Evolutionary conservation across 1,140 invertebrate species (phyloP), one percentile per base, ranked within the genome.

Genomic region (Ganaspis sp.): DNA sequence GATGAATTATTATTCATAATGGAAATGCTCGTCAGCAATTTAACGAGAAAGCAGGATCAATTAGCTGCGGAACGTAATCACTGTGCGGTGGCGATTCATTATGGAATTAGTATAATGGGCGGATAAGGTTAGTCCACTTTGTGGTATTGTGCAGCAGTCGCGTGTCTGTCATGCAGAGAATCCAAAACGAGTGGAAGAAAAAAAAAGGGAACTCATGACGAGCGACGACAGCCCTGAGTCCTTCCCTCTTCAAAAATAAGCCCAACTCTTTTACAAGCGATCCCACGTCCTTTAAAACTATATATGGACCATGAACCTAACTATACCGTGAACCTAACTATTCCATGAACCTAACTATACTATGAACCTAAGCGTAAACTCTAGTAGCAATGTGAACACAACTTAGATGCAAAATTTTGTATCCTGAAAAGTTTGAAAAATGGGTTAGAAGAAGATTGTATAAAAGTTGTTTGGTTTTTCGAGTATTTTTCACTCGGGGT

Each of bases 41-140:
- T 29, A 64, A 64, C 58, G 58, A 64, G 23, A 64, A 64, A 29
- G 21, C 58, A 58, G 21, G 54, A 64, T 64, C 58, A 64, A 64
- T 64, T 64, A 64, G 58, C 58, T 26, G 21, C 4, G 23, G 23
- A 64, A 34, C 58, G 58, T 64, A 64, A 64, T 64, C 58, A 64
- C 26, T 29, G 26, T 26, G 23, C 23, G 58, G 23, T 64, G 26
- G 23, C 23, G 58, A 64, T 64, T 64, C 58, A 64, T 64, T 64
- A 64, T 64, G 15, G 58, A 64, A 64, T 64, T 64, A 64, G 58
- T 64, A 64, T 34, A 64, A 64, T 64, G 21, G 58, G 58, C 58
- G 58, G 58, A 64, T 64, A 64, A 64, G 58, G 26, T 8, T 64
- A 34, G 58, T 64, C 15, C 58, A 64, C 58, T 64, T 29, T 64